Conservation (phyloP, 2,113 vertebrate genomes). For the Cyphomyrus plagiostoma region DNA sequence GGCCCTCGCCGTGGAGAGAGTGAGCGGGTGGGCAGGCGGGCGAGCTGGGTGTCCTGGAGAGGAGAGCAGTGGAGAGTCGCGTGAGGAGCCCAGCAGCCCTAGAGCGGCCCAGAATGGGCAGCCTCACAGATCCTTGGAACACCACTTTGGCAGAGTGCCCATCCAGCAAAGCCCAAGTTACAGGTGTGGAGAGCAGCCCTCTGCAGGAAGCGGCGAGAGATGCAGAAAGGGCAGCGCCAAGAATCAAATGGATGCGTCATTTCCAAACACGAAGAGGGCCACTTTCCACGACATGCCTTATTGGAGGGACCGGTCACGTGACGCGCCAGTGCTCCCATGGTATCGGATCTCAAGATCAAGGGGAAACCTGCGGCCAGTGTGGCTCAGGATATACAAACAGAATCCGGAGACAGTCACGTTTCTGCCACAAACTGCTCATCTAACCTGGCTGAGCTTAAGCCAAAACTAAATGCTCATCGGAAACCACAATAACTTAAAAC, state of each 20-base stretch:
- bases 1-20: constrained; percentile 52
- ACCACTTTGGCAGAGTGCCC: constrained; percentile 45
- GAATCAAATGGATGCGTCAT: not conserved
- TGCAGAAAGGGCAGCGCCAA: not conserved
- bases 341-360: constrained; percentile 21
- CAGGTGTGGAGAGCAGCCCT: not conserved
- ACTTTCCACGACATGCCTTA: not conserved
- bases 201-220: not conserved
- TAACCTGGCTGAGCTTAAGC: constrained; percentile 50
- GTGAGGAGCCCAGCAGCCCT: constrained; percentile 54
- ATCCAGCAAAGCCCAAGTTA: constrained; percentile 43
- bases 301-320: constrained; percentile 40
- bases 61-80: constrained; percentile 38
- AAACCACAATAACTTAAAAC: constrained; percentile 44
- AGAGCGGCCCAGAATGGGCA: constrained; percentile 50
- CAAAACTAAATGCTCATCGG: constrained; percentile 50
- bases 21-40: constrained; percentile 28
- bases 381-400: constrained; percentile 40
- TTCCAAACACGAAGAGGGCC: not conserved
- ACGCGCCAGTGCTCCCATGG: constrained; percentile 38
- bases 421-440: constrained; percentile 49
- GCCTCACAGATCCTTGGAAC: constrained; percentile 49
- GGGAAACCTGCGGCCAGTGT: constrained; percentile 39
- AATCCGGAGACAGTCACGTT: constrained; percentile 51
- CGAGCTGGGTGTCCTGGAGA: constrained; percentile 30